These are phyloP conservation scores for Phylloscopus trochilus DNA, from an alignment of 2,113 vertebrate genomes.

Conservation along the genomic window DNA sequence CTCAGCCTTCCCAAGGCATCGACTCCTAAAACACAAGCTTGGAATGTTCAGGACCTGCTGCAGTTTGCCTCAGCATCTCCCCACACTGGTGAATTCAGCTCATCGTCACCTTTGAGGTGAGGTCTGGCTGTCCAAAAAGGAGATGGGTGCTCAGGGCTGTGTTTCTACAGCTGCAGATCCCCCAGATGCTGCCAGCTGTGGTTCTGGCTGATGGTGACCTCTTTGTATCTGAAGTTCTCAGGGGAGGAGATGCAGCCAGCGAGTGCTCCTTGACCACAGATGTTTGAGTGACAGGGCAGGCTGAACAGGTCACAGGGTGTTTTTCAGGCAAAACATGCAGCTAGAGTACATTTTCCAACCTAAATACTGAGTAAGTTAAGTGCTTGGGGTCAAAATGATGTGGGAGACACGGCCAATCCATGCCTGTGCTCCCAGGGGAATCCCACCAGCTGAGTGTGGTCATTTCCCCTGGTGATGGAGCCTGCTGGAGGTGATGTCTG, in stretches of 20 bases:
- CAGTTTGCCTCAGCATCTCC: neutral
- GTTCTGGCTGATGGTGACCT: neutral
- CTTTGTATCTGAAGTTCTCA: neutral
- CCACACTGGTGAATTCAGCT: fast-evolving
- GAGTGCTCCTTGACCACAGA: fast-evolving
- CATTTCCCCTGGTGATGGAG: neutral
- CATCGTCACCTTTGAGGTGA: neutral
- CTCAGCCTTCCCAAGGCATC: neutral
- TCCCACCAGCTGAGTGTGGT: fast-evolving
- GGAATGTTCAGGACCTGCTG: fast-evolving
- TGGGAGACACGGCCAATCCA: fast-evolving
- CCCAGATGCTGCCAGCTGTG: neutral
- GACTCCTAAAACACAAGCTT: neutral
- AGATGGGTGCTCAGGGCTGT: neutral
- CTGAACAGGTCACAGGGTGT: neutral
- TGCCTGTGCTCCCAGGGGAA: fast-evolving
- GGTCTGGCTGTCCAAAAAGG: neutral
- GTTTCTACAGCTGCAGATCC: neutral
- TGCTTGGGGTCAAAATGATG: fast-evolving
- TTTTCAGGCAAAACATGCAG: neutral
- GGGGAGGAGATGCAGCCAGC: neutral
- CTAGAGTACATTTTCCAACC: neutral
- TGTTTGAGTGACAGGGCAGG: neutral
- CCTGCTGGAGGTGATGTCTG: neutral
- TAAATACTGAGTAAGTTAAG: neutral